Base-by-base conservation (phyloP, 2,797 vertebrate species). In the Cirrhinus molitorella region DNA sequence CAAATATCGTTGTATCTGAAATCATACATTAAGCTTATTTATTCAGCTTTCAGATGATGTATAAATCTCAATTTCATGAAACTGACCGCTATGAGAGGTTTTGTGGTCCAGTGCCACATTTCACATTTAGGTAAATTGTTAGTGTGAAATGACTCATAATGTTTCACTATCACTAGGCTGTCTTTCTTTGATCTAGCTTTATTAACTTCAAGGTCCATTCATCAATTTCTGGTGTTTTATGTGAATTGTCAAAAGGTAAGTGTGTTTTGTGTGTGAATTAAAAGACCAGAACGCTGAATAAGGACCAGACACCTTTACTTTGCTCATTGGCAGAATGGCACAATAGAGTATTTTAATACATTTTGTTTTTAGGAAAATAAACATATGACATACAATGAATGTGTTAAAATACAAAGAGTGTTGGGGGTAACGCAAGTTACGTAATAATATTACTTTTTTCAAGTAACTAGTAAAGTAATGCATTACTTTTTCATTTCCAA, bases 341-440 rank as follows among this genome's bases (percentile, higher is more conserved):
- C 40, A 77, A 4, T 45, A 10, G 10, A 23, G 17, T 57, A 59
- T 40, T 75, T 75, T 17, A 75, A 57, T 75, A 19, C 73, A 59
- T 47, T 4, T 17, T 21, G 19, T 23, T 47, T 61, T 21, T 37
- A n/a, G 61, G 31, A 14, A 37, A 51, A 79, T 4, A 2, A 59
- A 57, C 75, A 70, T 28, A 59, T 11, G 3, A 19, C 21, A 19
- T 49, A 4, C 21, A 79, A 23, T 34, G 5, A 34, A 78, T 53
- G 25, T 17, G n/a, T n/a, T n/a, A n/a, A n/a, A n/a, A n/a, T n/a
- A n/a, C n/a, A n/a, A n/a, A n/a, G n/a, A n/a, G n/a, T n/a, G n/a
- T n/a, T n/a, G n/a, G n/a, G n/a, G n/a, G n/a, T n/a, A n/a, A n/a
- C n/a, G n/a, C n/a, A n/a, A n/a, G n/a, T n/a, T n/a, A n/a, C n/a